phyloP scores from a whole-genome alignment of 2,113 vertebrate genomes.

The Leptosomus discolor region DNA sequence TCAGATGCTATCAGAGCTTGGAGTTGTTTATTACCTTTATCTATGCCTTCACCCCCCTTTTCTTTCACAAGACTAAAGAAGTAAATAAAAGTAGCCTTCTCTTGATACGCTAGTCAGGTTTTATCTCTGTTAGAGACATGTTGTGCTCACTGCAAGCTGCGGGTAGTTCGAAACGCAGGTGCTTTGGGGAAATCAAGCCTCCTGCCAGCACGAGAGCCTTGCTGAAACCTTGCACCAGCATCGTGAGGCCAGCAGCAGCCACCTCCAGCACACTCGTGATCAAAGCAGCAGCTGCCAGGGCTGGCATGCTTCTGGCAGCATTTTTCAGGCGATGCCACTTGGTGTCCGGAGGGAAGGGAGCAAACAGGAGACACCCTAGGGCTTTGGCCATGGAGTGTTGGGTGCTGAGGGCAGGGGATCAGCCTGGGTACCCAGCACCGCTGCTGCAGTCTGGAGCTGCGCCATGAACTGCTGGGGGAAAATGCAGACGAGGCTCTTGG shows the following conservation, averaged over 20 bases:
- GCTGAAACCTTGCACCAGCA: not conserved
- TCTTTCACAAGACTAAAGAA: not conserved
- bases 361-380: accelerated
- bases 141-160: not conserved
- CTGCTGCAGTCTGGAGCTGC: not conserved
- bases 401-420: not conserved
- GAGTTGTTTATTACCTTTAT: conserved; percentile 45
- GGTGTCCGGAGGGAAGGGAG: not conserved
- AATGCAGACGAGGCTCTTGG: not conserved
- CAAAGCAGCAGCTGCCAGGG: not conserved
- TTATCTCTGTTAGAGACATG: not conserved
- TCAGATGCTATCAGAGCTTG: not conserved
- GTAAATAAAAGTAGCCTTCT: not conserved
- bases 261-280: not conserved
- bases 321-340: not conserved
- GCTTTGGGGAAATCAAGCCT: not conserved
- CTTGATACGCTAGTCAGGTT: conserved; percentile 10
- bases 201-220: not conserved
- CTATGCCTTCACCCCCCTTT: not conserved
- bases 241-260: accelerated
- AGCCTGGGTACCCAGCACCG: not conserved
- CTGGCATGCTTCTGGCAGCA: accelerated
- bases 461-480: not conserved
- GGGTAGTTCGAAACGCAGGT: not conserved
- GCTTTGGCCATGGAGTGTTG: accelerated